Evolutionary conservation across 2,113 vertebrate genomes (phyloP).

Genomic region (Hippocampus barbouri): DNA sequence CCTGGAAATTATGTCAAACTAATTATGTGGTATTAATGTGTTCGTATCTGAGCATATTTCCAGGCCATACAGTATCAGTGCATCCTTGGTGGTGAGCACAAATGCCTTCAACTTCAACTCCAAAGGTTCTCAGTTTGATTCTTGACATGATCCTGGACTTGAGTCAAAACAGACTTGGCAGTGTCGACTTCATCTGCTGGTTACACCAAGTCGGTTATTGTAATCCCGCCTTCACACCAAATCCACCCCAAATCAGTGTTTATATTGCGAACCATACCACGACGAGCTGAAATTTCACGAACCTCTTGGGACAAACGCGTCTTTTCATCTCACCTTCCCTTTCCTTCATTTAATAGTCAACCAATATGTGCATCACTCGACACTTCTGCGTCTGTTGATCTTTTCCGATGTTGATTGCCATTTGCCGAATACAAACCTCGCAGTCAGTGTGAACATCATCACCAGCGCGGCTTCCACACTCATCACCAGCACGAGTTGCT

Average conservation of each 20-base stretch:
- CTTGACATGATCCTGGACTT: too few species aligned
- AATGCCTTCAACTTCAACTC: too few species aligned
- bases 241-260: neutral
- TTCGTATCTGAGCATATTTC: too few species aligned
- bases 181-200: neutral
- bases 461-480: slow-evolving; percentile 35
- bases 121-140: too few species aligned
- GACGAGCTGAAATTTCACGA: neutral
- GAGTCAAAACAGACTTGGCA: neutral
- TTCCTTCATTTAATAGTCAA: slow-evolving; percentile 13
- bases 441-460: slow-evolving; percentile 53
- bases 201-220: neutral
- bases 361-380: slow-evolving; percentile 12
- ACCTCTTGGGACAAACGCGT: slow-evolving; percentile 1
- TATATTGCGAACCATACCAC: neutral
- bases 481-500: slow-evolving; percentile 28
- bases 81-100: too few species aligned
- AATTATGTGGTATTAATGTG: too few species aligned
- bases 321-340: slow-evolving; percentile 25
- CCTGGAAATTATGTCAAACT: too few species aligned
- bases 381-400: neutral
- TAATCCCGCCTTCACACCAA: neutral
- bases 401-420: slow-evolving; percentile 3
- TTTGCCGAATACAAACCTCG: slow-evolving; percentile 47
- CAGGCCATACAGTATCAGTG: too few species aligned